Evolutionary conservation across 2,113 vertebrate species (phyloP).

Genomic region (Parotia lawesii): DNA sequence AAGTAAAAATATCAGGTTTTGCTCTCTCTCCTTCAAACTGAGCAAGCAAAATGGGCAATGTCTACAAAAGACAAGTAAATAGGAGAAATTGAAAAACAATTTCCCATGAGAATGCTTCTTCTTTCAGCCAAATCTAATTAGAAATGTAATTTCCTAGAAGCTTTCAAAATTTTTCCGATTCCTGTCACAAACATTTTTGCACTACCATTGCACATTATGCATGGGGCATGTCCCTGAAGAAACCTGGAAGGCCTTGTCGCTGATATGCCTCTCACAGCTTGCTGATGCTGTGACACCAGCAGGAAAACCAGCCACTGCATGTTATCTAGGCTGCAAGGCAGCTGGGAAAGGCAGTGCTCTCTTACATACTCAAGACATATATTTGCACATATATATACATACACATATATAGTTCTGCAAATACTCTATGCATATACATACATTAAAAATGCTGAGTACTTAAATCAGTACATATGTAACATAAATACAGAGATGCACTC

Average conservation of each 20-base stretch:
- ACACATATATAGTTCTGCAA: neutral
- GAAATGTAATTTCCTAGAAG: neutral
- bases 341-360: neutral
- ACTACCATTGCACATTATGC: neutral
- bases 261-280: neutral
- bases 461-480: neutral
- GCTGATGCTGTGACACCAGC: neutral
- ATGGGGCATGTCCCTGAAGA: neutral
- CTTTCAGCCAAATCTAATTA: neutral
- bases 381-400: neutral
- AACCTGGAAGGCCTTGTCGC: neutral
- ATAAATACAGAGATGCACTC: neutral
- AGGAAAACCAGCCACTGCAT: neutral
- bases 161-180: neutral
- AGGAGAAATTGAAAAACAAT: neutral
- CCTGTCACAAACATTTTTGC: neutral
- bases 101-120: neutral
- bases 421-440: neutral
- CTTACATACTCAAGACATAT: neutral
- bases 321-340: neutral
- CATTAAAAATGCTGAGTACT: neutral
- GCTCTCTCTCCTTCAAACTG: neutral
- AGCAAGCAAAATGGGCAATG: neutral
- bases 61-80: neutral
- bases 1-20: neutral